Evolutionary conservation across 2,888 invertebrate genomes (phyloP), one percentile per base, ranked within the genome.

Genomic region (Oxyteleia sp.): DNA sequence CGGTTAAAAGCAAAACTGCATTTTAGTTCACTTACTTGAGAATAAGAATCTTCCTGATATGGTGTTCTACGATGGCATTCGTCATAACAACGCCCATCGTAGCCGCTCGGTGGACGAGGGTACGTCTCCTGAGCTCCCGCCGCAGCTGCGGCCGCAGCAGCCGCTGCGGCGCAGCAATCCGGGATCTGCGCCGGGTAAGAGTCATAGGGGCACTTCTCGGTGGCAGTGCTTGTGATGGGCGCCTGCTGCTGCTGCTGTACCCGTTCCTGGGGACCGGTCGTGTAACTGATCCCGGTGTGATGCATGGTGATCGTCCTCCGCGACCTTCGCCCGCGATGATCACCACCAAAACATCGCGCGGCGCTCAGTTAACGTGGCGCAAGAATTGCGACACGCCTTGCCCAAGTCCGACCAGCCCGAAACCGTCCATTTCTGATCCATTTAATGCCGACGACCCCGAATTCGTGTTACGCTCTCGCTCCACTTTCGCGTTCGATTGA

Each of bases 31-130:
- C 87, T 80, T 85, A 93, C 93, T 91, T 93, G 93, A 29, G 90
- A 68, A 72, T 91, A 93, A 68, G 91, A 84, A 71, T 93, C 92
- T 63, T 93, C 92, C 83, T 90, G 92, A 85, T 92, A 93, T 72
- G 93, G 89, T 51, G 91, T 88, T 75, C 92, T 90, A 63, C 91
- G 90, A 85, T 92, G 92, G 68, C 91, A 93, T 23, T 93, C 93
- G 69, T 93, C 92, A 86, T 91, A 93, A 76, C 92, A 92, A 68
- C 91, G 89, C 55, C 89, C 90, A 55, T 93, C 92, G 82, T 93
- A 93, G 55, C 90, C 92, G 83, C 92, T 94, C 16, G 94, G 94
- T 45, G 93, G 94, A 71, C 94, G 93, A 11, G 93, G 92, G 78
- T 92, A 93, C 57, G 92, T 88, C 66, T 93, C 93, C 85, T 92